Conservation (phyloP, 2,888 invertebrate genomes). For the Thalpophila matura region DNA sequence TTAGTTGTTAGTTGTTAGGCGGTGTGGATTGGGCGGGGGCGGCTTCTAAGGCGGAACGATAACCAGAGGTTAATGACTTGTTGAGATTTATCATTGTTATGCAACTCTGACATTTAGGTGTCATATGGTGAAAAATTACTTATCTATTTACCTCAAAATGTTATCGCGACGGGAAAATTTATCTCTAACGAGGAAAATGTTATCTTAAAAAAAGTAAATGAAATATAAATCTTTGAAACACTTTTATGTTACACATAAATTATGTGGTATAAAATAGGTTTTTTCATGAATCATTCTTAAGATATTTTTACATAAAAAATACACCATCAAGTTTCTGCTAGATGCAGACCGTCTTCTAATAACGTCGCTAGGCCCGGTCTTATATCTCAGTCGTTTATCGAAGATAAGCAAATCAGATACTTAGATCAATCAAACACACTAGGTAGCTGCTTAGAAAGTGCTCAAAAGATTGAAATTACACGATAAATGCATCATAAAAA, state of each 20-base stretch:
- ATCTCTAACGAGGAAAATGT: slow-evolving; percentile 33
- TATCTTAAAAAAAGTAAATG: slow-evolving; percentile 44
- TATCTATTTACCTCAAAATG: slow-evolving; percentile 46
- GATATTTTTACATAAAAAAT: slow-evolving; percentile 38
- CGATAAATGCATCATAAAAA: slow-evolving; percentile 9
- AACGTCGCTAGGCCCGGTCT: not conserved
- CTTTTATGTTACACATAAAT: slow-evolving; percentile 53
- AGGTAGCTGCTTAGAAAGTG: slow-evolving; percentile 26
- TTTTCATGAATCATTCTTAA: slow-evolving; percentile 47
- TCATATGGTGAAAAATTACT: slow-evolving; percentile 47
- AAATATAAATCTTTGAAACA: slow-evolving; percentile 50
- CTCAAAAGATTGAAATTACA: slow-evolving; percentile 1
- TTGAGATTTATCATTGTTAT: slow-evolving; percentile 49
- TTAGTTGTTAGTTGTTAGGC: slow-evolving; percentile 23
- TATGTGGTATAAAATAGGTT: slow-evolving; percentile 41
- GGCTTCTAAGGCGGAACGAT: slow-evolving; percentile 34
- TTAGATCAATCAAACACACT: slow-evolving; percentile 8
- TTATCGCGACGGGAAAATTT: slow-evolving; percentile 52
- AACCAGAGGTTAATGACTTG: slow-evolving; percentile 51
- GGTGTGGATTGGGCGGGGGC: slow-evolving; percentile 51
- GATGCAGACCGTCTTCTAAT: slow-evolving; percentile 4
- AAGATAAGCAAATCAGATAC: slow-evolving; percentile 28
- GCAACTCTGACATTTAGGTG: slow-evolving; percentile 51
- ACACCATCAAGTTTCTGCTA: slow-evolving; percentile 24
- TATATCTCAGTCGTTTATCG: slow-evolving; percentile 12